A percentile compares a stretch with the other conserved stretches of the same genome.
These are phyloP conservation scores for Drosophila fuyamai DNA, from an alignment of 1,140 invertebrate species.

Conservation along the genomic window DNA sequence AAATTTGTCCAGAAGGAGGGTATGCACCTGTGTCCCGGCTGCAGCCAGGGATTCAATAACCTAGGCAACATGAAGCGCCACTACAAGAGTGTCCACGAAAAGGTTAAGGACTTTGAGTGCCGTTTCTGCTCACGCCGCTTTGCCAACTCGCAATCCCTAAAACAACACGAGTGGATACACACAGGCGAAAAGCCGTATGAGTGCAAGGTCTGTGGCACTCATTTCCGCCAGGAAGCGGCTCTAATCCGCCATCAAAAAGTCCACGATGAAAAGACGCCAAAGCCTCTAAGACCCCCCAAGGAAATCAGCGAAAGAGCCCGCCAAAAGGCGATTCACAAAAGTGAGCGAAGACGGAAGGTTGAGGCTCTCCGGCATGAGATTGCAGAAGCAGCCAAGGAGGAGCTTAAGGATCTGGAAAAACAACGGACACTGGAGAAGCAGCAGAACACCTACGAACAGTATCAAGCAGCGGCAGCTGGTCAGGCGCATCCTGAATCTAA, in stretches of 20 bases:
- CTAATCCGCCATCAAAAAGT: slow-evolving; percentile 81
- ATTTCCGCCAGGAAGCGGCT: slow-evolving; percentile 78
- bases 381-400: slow-evolving; percentile 70
- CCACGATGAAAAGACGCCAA: slow-evolving; percentile 59
- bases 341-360: slow-evolving; percentile 54
- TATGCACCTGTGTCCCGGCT: slow-evolving; percentile 73
- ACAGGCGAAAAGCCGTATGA: slow-evolving; percentile 85
- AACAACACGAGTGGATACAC: slow-evolving; percentile 84
- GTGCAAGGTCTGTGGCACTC: slow-evolving; percentile 66
- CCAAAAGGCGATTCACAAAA: slow-evolving; percentile 63
- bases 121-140: slow-evolving; percentile 76
- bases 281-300: slow-evolving; percentile 47
- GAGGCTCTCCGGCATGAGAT: slow-evolving; percentile 64
- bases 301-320: slow-evolving; percentile 63
- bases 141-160: slow-evolving; percentile 79
- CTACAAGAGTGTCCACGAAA: slow-evolving; percentile 80
- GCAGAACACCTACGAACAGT: slow-evolving; percentile 66
- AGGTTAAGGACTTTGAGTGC: slow-evolving; percentile 81
- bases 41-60: slow-evolving; percentile 77
- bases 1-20: slow-evolving; percentile 76
- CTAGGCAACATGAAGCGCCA: slow-evolving; percentile 79
- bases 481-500: not conserved
- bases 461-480: slow-evolving; percentile 50
- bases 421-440: slow-evolving; percentile 47
- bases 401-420: slow-evolving; percentile 61